These are phyloP conservation scores for Scophthalmus maximus DNA, from an alignment of 2,113 vertebrate species.

Conservation along the genomic window DNA sequence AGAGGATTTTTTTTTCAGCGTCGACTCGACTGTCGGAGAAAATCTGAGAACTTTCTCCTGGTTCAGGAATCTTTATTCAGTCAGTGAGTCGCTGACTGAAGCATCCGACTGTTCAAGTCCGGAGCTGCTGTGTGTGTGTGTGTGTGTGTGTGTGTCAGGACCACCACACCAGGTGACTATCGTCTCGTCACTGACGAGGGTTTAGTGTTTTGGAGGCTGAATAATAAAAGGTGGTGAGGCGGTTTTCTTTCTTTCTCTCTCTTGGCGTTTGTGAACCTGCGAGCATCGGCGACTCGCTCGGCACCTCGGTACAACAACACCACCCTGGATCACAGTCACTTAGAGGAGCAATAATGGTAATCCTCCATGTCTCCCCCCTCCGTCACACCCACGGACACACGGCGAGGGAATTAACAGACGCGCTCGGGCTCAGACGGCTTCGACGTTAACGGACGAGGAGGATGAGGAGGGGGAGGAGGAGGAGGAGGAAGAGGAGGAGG, in stretches of 20 bases:
- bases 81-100: background rate
- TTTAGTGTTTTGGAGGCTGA: too few species aligned
- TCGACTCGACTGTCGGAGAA: too few species aligned
- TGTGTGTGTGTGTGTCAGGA: too few species aligned
- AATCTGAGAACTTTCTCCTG: background rate
- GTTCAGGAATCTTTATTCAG: too few species aligned
- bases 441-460: background rate
- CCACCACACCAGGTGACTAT: too few species aligned
- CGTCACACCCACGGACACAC: slow-evolving; percentile 33
- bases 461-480: too few species aligned
- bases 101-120: too few species aligned
- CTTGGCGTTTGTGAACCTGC: slow-evolving; percentile 36
- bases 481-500: too few species aligned
- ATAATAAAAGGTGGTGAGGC: background rate
- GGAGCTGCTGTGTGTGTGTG: too few species aligned
- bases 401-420: slow-evolving; percentile 50
- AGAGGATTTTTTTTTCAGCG: too few species aligned
- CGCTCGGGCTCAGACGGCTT: slow-evolving; percentile 20
- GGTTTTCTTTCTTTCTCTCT: slow-evolving; percentile 13
- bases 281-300: too few species aligned
- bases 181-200: too few species aligned
- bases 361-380: slow-evolving; percentile 33
- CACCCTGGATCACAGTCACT: slow-evolving; percentile 46
- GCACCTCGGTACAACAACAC: slow-evolving; percentile 51
- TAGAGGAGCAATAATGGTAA: slow-evolving; percentile 50